Evolutionary conservation across 2,113 vertebrate genomes (phyloP).

Genomic region (Calyptomena viridis): DNA sequence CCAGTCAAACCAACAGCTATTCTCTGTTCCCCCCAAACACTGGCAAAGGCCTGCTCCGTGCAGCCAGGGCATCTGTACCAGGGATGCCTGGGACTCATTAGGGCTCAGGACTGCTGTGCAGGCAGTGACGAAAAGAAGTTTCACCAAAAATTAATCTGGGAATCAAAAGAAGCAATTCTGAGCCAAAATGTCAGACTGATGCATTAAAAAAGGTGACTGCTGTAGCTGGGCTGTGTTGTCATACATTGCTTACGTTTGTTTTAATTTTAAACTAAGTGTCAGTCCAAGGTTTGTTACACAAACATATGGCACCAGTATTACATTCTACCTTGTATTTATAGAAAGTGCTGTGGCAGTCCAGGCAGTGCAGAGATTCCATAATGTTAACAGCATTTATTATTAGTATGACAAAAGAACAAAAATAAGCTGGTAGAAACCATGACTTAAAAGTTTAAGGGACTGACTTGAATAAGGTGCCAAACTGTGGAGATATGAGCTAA

Average conservation of each 20-base stretch:
- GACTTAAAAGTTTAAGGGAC: neutral
- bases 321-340: conserved; percentile 59
- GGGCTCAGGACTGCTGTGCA: neutral
- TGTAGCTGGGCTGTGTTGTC: neutral
- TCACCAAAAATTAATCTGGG: neutral
- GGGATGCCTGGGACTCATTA: fast-evolving
- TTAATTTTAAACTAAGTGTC: conserved; percentile 62
- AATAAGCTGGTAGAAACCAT: neutral
- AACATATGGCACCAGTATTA: conserved; percentile 34
- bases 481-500: neutral
- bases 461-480: neutral
- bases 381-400: conserved; percentile 51
- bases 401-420: conserved; percentile 33
- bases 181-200: neutral
- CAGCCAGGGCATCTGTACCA: neutral
- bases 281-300: conserved; percentile 52
- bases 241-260: conserved; percentile 34
- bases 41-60: neutral
- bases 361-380: neutral
- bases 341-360: neutral
- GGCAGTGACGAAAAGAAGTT: neutral
- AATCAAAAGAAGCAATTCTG: neutral
- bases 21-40: neutral
- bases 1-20: neutral
- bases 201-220: neutral